phyloP scores from a whole-genome alignment of 2,797 vertebrate genomes.

The Enteromius fasciolatus region DNA sequence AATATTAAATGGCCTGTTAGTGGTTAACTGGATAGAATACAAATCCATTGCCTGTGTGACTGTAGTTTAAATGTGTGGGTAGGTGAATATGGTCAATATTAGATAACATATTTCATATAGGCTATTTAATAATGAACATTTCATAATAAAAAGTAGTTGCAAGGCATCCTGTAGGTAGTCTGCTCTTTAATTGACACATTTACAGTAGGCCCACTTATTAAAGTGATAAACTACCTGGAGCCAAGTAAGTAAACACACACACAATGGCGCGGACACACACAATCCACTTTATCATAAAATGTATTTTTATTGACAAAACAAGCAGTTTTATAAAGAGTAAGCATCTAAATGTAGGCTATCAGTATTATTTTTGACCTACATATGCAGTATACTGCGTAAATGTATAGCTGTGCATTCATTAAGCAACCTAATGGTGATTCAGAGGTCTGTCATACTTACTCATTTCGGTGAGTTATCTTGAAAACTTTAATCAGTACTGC shows the following conservation, averaged over 20 bases:
- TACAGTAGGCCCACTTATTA: conserved; percentile 15
- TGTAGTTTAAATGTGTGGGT: not conserved
- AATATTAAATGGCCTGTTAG: not conserved
- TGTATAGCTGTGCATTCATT: not conserved
- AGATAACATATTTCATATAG: not conserved
- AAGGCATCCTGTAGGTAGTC: not conserved
- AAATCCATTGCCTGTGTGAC: not conserved
- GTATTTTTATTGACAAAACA: not conserved
- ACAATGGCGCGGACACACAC: not conserved
- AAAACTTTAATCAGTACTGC: not conserved
- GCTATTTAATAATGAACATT: not conserved
- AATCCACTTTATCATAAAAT: not conserved
- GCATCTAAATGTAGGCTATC: not conserved
- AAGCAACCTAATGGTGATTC: not conserved
- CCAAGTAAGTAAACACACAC: not conserved
- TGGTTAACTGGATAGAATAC: not conserved
- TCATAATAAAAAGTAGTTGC: not conserved
- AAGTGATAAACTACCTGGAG: not conserved
- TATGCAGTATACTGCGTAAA: not conserved
- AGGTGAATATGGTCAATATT: not conserved
- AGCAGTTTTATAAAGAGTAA: not conserved
- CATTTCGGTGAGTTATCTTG: conserved; percentile 11
- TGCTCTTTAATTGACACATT: not conserved
- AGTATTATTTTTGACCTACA: not conserved
- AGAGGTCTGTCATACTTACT: conserved; percentile 1